Evolutionary conservation across 2,888 invertebrate species (phyloP).

Genomic region (Drosophila gaucha): DNA sequence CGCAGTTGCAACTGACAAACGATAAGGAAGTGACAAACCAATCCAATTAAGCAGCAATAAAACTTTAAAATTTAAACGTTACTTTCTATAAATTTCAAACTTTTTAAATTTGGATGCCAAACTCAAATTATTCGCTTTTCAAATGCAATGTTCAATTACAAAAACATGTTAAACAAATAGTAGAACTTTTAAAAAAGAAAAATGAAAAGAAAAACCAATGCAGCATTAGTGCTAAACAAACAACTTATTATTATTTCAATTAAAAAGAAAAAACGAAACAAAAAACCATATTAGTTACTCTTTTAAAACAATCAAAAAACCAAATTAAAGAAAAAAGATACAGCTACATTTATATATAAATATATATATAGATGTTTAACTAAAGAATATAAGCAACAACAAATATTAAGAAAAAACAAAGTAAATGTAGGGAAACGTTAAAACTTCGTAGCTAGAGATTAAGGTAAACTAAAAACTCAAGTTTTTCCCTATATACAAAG

Average conservation of each 20-base stretch:
- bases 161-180: constrained; percentile 46
- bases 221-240: constrained; percentile 44
- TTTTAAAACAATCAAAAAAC: constrained; percentile 30
- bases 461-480: constrained; percentile 46
- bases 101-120: constrained; percentile 53
- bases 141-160: constrained; percentile 40
- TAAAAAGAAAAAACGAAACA: constrained; percentile 43
- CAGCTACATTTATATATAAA: constrained; percentile 20
- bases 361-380: constrained; percentile 52
- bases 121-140: constrained; percentile 47
- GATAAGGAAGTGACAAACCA: constrained; percentile 22
- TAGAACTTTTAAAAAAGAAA: constrained; percentile 42
- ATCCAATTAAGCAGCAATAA: constrained; percentile 39
- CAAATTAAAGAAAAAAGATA: constrained; percentile 16
- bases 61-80: constrained; percentile 30
- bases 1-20: constrained; percentile 24
- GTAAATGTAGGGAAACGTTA: constrained; percentile 19
- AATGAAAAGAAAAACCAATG: constrained; percentile 17
- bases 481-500: constrained; percentile 7
- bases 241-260: constrained; percentile 61
- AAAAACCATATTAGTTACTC: constrained; percentile 61
- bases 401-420: constrained; percentile 4
- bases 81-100: constrained; percentile 28
- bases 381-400: constrained; percentile 39
- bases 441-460: constrained; percentile 63